Percentiles rank a stretch among this genome's conserved stretches.
phyloP scores from a whole-genome alignment of 2,797 vertebrate species.

The Myotis vivesi region DNA sequence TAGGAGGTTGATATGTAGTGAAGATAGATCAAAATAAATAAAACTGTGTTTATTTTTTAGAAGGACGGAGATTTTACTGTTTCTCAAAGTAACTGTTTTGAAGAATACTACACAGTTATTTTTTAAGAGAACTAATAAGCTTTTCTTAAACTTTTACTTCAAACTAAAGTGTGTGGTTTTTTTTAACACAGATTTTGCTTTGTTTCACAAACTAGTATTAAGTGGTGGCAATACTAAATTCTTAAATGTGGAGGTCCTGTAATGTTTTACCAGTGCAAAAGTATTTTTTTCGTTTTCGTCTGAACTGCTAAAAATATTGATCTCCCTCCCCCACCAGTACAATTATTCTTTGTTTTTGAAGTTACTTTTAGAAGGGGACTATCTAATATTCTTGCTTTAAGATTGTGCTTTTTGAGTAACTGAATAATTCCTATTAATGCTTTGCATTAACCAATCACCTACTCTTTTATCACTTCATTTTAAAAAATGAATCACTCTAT shows the following conservation, averaged over 20 bases:
- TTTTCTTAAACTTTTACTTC: background rate
- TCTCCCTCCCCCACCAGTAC: background rate
- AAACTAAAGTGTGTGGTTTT: background rate
- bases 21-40: background rate
- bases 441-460: background rate
- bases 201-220: background rate
- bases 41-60: background rate
- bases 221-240: background rate
- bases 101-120: background rate
- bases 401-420: background rate
- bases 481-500: background rate
- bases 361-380: background rate
- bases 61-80: conserved; percentile 19
- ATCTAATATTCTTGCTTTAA: background rate
- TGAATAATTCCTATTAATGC: background rate
- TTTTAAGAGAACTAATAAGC: background rate
- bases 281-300: background rate
- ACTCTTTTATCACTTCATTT: background rate
- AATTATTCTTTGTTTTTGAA: background rate
- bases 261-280: background rate
- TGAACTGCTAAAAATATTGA: background rate
- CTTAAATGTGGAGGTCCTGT: background rate
- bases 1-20: background rate
- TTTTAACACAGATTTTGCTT: background rate
- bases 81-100: background rate